Conservation (phyloP, 2,113 vertebrate genomes). For the Lagopus muta region DNA sequence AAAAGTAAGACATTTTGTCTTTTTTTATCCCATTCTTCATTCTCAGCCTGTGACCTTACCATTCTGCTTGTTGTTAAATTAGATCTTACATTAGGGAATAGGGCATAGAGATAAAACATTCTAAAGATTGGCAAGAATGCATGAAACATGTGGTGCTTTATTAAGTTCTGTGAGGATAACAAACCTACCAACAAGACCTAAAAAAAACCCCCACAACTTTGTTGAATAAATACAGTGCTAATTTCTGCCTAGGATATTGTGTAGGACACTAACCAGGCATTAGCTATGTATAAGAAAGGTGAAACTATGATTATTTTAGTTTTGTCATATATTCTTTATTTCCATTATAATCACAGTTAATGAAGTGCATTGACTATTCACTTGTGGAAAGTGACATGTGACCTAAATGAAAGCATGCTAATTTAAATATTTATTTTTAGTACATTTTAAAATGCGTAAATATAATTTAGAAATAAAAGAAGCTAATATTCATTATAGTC, state of each 20-base stretch:
- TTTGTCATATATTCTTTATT: not conserved
- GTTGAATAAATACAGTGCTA: not conserved
- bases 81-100: slow-evolving; percentile 16
- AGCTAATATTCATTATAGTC: not conserved
- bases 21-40: slow-evolving; percentile 27
- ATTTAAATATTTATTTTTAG: not conserved
- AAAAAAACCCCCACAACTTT: not conserved
- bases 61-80: slow-evolving; percentile 26
- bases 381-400: not conserved
- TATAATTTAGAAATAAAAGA: not conserved
- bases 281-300: not conserved
- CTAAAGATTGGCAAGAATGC: not conserved
- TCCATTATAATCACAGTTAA: not conserved
- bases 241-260: not conserved
- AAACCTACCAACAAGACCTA: not conserved
- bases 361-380: not conserved
- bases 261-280: not conserved
- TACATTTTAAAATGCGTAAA: not conserved
- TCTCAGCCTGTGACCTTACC: slow-evolving; percentile 39
- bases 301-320: not conserved
- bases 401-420: not conserved
- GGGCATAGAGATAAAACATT: slow-evolving; percentile 12
- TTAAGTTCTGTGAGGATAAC: slow-evolving; percentile 11
- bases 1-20: slow-evolving; percentile 34
- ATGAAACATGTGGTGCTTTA: slow-evolving; percentile 25